These are phyloP conservation scores for Indicator maculatus DNA, from an alignment of 2,113 vertebrate genomes.

Conservation along the genomic window DNA sequence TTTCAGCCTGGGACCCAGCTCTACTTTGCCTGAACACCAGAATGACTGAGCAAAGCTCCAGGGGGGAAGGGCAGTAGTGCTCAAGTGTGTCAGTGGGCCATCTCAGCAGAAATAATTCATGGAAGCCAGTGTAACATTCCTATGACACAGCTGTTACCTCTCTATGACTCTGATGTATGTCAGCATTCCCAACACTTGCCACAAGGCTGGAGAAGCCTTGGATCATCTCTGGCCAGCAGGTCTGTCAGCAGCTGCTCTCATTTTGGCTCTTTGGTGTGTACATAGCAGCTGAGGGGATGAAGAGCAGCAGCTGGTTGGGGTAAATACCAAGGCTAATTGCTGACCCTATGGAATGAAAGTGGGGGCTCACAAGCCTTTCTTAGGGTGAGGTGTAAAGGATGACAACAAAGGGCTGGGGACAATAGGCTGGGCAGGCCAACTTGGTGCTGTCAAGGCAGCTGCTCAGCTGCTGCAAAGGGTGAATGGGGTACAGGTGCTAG, in stretches of 20 bases:
- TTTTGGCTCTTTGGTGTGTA: background rate
- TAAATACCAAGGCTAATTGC: rapidly evolving
- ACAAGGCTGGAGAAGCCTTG: rapidly evolving
- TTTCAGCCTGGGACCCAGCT: background rate
- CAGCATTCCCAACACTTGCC: background rate
- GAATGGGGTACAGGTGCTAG: background rate
- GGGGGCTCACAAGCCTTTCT: background rate
- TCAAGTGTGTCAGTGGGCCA: too few relatives aligned
- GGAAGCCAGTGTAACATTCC: rapidly evolving
- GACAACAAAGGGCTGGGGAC: background rate
- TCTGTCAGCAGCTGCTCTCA: background rate
- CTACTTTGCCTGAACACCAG: too few relatives aligned
- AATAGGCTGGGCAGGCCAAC: background rate
- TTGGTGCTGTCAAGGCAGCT: background rate
- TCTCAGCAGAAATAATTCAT: background rate
- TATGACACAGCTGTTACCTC: rapidly evolving
- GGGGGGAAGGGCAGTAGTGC: rapidly evolving
- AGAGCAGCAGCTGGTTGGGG: background rate
- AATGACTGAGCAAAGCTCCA: too few relatives aligned
- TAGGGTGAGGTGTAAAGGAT: background rate
- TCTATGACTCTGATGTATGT: background rate
- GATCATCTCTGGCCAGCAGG: background rate
- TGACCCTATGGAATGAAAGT: rapidly evolving
- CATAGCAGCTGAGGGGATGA: background rate
- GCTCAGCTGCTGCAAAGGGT: background rate